Conservation (phyloP, 2,113 vertebrate species). For the Lycocorax pyrrhopterus region DNA sequence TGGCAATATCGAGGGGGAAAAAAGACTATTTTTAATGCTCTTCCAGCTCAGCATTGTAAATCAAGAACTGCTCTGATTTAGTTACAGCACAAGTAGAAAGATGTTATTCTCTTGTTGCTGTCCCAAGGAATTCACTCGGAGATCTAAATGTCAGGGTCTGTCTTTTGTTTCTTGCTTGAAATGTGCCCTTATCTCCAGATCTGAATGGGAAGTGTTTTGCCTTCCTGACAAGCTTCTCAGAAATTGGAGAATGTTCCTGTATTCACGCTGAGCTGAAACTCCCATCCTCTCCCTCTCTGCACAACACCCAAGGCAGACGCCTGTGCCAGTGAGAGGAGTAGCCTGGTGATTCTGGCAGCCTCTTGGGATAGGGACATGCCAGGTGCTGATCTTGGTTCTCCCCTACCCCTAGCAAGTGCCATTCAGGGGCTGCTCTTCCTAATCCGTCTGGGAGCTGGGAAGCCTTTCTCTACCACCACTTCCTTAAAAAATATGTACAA, state of each 20-base stretch:
- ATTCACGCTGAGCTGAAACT: not conserved
- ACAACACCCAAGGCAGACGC: not conserved
- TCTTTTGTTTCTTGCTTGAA: constrained; percentile 36
- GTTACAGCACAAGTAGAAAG: not conserved
- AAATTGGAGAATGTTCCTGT: not conserved
- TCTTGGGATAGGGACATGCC: not conserved
- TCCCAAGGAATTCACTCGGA: not conserved
- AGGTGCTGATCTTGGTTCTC: not conserved
- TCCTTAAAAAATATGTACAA: not conserved
- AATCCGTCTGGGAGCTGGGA: not conserved
- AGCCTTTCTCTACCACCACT: not conserved
- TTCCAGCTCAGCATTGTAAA: not conserved
- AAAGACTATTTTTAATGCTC: constrained; percentile 14
- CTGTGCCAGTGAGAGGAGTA: not conserved
- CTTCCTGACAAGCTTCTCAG: constrained; percentile 16
- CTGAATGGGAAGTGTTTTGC: constrained; percentile 37
- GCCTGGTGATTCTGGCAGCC: not conserved
- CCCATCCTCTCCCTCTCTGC: not conserved
- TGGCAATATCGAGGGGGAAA: not conserved
- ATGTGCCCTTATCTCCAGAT: constrained; percentile 38
- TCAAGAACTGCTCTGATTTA: not conserved
- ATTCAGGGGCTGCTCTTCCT: not conserved
- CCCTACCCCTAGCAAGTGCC: no score
- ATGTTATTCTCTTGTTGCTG: constrained; percentile 1
- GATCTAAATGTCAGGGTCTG: constrained; percentile 46